Conservation (phyloP, 2,797 vertebrate species). For the Trachops cirrhosus region DNA sequence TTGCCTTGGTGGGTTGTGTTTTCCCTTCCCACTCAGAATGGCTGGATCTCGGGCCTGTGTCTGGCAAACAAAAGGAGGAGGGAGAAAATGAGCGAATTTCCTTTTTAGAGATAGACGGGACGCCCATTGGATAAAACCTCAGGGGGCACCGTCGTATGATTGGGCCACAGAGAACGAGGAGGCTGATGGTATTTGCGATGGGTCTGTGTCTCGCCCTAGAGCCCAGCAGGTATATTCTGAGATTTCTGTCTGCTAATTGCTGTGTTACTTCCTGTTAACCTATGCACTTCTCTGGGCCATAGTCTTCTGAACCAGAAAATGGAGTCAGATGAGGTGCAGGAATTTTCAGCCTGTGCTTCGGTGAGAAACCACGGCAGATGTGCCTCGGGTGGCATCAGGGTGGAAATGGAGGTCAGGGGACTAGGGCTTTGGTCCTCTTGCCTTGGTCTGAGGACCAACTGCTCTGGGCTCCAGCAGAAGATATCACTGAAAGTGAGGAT, state of each 20-base stretch:
- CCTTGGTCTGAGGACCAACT: background rate
- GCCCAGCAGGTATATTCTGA: background rate
- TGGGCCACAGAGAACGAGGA: background rate
- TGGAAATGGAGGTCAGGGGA: background rate
- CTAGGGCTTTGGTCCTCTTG: no score
- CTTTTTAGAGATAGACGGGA: background rate
- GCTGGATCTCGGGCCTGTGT: background rate
- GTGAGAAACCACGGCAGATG: background rate
- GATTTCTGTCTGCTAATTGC: background rate
- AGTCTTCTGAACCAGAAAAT: background rate
- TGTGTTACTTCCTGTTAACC: background rate
- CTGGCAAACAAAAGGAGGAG: background rate
- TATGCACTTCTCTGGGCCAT: background rate
- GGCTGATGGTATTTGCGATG: background rate
- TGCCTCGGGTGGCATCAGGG: fast-evolving
- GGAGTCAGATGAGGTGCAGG: background rate
- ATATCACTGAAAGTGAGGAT: background rate
- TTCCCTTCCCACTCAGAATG: background rate
- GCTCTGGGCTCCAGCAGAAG: background rate
- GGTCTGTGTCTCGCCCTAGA: background rate
- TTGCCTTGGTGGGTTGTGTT: background rate
- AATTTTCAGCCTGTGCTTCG: background rate
- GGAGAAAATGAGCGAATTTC: background rate
- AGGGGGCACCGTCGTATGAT: background rate
- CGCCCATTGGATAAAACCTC: background rate